Conservation (phyloP, 2,888 invertebrate genomes). For the Philaethria dido region DNA sequence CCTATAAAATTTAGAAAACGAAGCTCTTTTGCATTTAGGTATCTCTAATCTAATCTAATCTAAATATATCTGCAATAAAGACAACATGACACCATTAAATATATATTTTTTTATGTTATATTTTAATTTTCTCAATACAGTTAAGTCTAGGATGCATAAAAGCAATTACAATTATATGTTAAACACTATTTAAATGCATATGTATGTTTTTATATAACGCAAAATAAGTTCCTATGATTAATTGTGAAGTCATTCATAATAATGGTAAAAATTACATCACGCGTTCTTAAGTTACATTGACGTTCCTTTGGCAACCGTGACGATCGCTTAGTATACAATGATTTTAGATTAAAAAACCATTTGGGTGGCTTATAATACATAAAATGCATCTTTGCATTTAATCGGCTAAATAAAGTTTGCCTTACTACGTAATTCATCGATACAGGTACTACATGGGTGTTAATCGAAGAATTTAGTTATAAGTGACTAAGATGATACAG, state of each 20-base stretch:
- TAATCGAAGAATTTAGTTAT: too few species aligned
- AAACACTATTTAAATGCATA: slow-evolving; percentile 13
- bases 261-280: slow-evolving; percentile 10
- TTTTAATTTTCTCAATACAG: background rate
- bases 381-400: background rate
- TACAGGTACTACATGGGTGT: too few species aligned
- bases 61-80: too few species aligned
- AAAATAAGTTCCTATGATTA: background rate
- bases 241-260: slow-evolving; percentile 17
- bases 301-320: background rate
- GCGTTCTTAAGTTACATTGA: background rate
- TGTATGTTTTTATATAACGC: slow-evolving; percentile 12
- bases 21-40: too few species aligned
- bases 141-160: background rate
- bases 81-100: too few species aligned
- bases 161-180: slow-evolving; percentile 22
- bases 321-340: too few species aligned
- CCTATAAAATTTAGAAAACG: background rate
- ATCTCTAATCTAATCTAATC: too few species aligned
- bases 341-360: background rate
- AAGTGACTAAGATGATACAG: too few species aligned
- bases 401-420: background rate
- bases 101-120: background rate
- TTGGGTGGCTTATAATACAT: background rate
- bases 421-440: too few species aligned